Evolutionary conservation across 2,888 invertebrate genomes (phyloP).

Genomic region (Phymatocera aterrima): DNA sequence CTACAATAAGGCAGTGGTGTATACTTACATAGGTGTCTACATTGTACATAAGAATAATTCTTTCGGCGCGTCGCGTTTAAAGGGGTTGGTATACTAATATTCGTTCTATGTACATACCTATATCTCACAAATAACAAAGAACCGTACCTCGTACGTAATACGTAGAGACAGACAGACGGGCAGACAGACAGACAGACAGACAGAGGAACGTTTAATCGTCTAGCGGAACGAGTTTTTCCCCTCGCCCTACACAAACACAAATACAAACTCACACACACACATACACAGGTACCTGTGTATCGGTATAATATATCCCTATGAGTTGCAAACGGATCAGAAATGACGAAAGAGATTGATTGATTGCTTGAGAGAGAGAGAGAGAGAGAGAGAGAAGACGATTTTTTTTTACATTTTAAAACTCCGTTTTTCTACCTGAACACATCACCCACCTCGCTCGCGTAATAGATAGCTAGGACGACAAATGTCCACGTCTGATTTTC

Average conservation of each 20-base stretch:
- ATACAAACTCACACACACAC: too few relatives aligned
- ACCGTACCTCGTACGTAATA: too few relatives aligned
- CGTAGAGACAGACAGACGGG: not conserved
- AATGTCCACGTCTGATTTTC: not conserved
- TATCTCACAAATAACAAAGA: not conserved
- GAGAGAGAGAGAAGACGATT: not conserved
- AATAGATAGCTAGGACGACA: constrained; percentile 11
- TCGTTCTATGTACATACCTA: not conserved
- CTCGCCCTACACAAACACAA: too few relatives aligned
- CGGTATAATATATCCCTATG: constrained; percentile 21
- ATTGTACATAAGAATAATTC: too few relatives aligned
- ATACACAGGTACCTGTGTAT: too few relatives aligned
- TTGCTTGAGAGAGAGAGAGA: not conserved
- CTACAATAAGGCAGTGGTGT: too few relatives aligned
- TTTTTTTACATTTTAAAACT: not conserved
- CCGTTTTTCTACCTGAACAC: not conserved
- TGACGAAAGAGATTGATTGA: not conserved
- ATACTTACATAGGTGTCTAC: too few relatives aligned
- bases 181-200: not conserved
- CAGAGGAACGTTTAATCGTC: constrained; percentile 6
- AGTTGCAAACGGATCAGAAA: constrained; percentile 13
- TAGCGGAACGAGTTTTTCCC: constrained; percentile 20
- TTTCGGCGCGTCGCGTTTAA: too few relatives aligned
- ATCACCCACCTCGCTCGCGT: not conserved
- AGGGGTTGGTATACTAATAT: not conserved